Base-by-base conservation (phyloP, 2,888 invertebrate species). In the Drepana falcataria region DNA sequence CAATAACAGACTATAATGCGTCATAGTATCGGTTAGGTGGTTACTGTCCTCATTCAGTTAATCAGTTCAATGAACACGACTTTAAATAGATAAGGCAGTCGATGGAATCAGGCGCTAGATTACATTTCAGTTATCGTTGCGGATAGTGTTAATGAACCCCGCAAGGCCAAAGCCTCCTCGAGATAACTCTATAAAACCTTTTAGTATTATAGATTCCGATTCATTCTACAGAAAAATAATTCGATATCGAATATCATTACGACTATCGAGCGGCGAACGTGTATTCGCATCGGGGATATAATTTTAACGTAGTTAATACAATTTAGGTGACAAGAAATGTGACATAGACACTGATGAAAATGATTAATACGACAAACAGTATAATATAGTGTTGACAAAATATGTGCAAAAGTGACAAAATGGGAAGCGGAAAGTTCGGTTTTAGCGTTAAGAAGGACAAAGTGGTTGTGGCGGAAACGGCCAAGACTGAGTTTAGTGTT, bases 131-230 rank as follows among this genome's bases (percentile, higher is more conserved):
- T 83, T 90, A 90, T 83, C 83, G 72, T 75, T 63, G 51, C 71
- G 59, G 63, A 68, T 67, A 75, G 68, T 81, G 90, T 85, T 84
- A 88, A 85, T 83, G 86, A 89, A 89, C 88, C 77, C 65, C 61
- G 65, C 87, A 90, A 91, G 90, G 90, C 84, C 82, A 81, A 80
- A 82, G 74, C 77, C 83, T 83, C 69, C 68, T 71, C 75, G 71
- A 81, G 82, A 86, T 85, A 85, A 78, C 83, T 83, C 79, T 86
- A 87, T 87, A 89, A 85, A 88, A 88, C 86, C 87, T 87, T 87
- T 87, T 82, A 85, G 83, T 86, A 80, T 84, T 83, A 85, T 82
- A 71, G 74, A 87, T 86, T 83, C 71, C 79, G 73, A 78, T 79
- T 85, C 83, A 87, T 84, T 85, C 75, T 73, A 74, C 81, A 76